A percentile compares a stretch with the other conserved stretches of the same genome.
phyloP scores from a whole-genome alignment of 2,113 vertebrate species.

The Heteronetta atricapilla region DNA sequence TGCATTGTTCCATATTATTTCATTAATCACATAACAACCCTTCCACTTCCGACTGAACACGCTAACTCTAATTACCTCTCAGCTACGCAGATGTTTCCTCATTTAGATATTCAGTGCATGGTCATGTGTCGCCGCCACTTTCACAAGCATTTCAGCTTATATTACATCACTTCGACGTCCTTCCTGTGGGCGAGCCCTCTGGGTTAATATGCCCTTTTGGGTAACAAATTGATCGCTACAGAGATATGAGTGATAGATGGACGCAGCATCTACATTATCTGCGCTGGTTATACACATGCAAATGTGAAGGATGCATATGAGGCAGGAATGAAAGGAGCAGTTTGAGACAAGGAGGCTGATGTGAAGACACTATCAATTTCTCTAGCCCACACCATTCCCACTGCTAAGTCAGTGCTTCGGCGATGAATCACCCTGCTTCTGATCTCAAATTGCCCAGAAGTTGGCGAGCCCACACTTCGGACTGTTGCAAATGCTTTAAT shows the following conservation, averaged over 20 bases:
- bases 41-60: constrained; percentile 16
- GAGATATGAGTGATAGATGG: background rate
- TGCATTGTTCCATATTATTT: constrained; percentile 30
- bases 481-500: background rate
- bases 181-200: constrained; percentile 9
- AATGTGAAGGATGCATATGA: background rate
- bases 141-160: constrained; percentile 29
- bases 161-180: background rate
- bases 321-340: background rate
- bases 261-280: background rate
- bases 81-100: constrained; percentile 24
- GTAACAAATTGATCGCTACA: background rate
- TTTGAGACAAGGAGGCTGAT: background rate
- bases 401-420: background rate
- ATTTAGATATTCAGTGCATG: constrained; percentile 35
- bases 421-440: background rate
- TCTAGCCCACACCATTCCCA: background rate
- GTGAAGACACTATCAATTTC: background rate
- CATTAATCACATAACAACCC: constrained; percentile 55
- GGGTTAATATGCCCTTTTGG: constrained; percentile 23
- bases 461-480: background rate
- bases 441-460: background rate
- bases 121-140: constrained; percentile 20
- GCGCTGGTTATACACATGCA: background rate
- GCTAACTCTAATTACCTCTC: constrained; percentile 34